Conservation (phyloP, 2,113 vertebrate genomes). For the Nasalis larvatus region DNA sequence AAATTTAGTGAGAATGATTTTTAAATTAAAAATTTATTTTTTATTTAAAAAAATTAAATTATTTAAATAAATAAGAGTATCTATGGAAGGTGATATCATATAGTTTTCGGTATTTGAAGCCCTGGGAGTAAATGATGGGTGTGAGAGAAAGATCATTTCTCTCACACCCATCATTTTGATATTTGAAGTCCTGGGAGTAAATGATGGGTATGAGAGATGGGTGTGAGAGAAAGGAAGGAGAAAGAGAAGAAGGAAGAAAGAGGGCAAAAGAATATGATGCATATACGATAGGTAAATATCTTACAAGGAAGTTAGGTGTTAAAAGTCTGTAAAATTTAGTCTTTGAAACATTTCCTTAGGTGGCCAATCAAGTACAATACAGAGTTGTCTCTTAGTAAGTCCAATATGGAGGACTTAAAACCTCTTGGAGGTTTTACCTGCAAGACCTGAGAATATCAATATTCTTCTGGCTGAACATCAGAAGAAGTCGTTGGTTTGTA, state of each 20-base stretch:
- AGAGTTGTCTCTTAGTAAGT: background rate
- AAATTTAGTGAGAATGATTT: background rate
- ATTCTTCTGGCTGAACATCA: background rate
- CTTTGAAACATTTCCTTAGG: background rate
- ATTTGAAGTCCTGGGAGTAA: background rate
- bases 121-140: too few species aligned
- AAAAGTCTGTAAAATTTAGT: background rate
- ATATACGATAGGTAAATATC: background rate
- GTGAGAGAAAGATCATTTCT: too few species aligned
- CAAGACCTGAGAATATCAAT: background rate
- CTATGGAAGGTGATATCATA: background rate
- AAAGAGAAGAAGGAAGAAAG: background rate
- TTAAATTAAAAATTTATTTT: background rate
- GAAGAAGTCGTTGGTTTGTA: background rate
- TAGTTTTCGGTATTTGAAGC: background rate
- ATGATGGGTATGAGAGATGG: background rate
- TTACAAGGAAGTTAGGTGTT: background rate
- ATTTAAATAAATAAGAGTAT: background rate
- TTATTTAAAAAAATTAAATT: background rate
- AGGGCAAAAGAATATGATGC: background rate
- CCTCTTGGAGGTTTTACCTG: background rate
- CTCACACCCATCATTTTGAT: background rate
- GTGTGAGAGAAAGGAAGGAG: accelerated
- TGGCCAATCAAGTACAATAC: background rate
- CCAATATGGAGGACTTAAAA: background rate